Conservation (phyloP, 2,113 vertebrate genomes). For the Brachyhypopomus occidentalis region DNA sequence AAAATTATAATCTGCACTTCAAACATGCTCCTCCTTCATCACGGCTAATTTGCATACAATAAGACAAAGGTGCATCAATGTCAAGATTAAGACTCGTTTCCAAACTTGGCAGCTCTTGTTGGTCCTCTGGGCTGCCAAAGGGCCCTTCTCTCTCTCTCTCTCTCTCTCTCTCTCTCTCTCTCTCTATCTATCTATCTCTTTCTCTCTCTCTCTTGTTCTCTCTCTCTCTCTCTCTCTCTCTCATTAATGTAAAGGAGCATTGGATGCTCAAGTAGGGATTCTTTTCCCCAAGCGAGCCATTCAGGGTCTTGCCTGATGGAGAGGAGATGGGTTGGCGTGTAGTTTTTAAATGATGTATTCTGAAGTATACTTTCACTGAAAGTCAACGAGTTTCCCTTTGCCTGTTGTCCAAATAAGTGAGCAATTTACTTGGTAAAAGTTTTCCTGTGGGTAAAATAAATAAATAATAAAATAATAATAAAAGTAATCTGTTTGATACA, state of each 20-base stretch:
- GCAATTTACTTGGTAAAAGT: conserved; percentile 30
- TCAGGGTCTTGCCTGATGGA: conserved; percentile 29
- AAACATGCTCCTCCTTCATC: conserved; percentile 64
- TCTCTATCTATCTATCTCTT: conserved; percentile 12
- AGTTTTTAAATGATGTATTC: conserved; percentile 3
- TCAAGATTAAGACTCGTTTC: conserved; percentile 67
- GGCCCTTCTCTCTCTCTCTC: conserved; percentile 11
- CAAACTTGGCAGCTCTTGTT: conserved; percentile 18
- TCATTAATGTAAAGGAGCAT: conserved; percentile 33
- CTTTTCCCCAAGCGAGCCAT: conserved; percentile 27
- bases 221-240: background rate
- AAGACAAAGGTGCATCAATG: conserved; percentile 68
- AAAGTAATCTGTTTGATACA: background rate
- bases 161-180: background rate
- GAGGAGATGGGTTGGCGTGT: conserved; percentile 29
- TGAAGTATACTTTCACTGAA: conserved; percentile 32
- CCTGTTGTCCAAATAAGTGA: conserved; percentile 32
- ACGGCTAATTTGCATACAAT: conserved; percentile 68
- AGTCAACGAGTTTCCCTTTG: conserved; percentile 32
- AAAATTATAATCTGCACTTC: conserved; percentile 72
- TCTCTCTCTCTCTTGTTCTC: background rate
- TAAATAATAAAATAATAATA: background rate
- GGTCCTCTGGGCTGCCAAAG: conserved; percentile 21
- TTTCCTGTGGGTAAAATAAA: background rate
- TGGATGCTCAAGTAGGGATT: conserved; percentile 30